phyloP scores from a whole-genome alignment of 2,888 invertebrate species.

The Chloroclystis v-ata region DNA sequence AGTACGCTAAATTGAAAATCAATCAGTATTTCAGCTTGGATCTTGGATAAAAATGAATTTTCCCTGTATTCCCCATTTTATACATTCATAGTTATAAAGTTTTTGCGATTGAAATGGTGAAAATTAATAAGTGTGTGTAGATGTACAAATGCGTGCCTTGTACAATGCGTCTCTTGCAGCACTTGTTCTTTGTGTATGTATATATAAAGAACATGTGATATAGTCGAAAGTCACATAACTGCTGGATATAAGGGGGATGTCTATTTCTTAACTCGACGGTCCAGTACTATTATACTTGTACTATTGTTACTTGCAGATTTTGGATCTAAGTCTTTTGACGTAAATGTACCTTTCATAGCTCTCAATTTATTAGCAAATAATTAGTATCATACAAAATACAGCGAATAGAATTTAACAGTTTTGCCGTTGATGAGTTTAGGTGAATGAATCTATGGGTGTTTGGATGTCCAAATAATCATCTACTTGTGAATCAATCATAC shows the following conservation, averaged over 20 bases:
- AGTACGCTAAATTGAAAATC: too few relatives aligned
- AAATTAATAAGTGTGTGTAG: slow-evolving; percentile 8
- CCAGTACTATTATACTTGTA: slow-evolving; percentile 57
- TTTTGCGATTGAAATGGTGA: background rate
- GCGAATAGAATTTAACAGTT: slow-evolving; percentile 39
- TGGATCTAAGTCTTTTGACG: slow-evolving; percentile 69
- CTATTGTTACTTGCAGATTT: slow-evolving; percentile 55
- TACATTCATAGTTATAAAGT: background rate
- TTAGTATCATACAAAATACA: slow-evolving; percentile 44
- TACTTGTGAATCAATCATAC: slow-evolving; percentile 40
- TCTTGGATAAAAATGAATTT: too few relatives aligned
- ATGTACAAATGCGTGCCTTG: slow-evolving; percentile 31
- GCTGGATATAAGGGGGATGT: slow-evolving; percentile 12
- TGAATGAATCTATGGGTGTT: slow-evolving; percentile 37
- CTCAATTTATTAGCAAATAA: slow-evolving; percentile 40
- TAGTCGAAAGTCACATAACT: slow-evolving; percentile 2
- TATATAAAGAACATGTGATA: slow-evolving; percentile 4
- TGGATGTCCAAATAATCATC: slow-evolving; percentile 31
- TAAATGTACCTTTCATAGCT: slow-evolving; percentile 50
- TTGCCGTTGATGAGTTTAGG: slow-evolving; percentile 53
- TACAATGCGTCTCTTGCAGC: slow-evolving; percentile 22
- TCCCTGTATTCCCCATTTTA: too few relatives aligned
- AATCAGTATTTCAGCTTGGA: too few relatives aligned
- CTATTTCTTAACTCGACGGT: slow-evolving; percentile 36
- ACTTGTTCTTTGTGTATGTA: slow-evolving; percentile 8